A percentile compares a stretch with the other conserved stretches of the same genome.
Conservation (phyloP, 2,113 vertebrate species). For the Alosa alosa region DNA sequence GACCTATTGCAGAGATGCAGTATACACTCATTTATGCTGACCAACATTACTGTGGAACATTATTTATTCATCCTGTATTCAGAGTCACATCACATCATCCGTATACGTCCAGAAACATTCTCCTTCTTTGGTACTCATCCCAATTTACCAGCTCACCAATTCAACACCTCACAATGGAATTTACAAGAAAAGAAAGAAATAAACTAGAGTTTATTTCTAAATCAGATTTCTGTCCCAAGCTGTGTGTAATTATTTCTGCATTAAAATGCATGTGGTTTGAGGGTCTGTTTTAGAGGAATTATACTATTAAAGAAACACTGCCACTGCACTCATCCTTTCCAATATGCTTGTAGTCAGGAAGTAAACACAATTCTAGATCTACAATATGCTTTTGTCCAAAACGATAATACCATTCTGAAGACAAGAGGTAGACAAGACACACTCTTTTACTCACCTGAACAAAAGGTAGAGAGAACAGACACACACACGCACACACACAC, state of each 20-base stretch:
- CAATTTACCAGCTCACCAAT: not conserved
- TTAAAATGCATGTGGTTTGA: slow-evolving; percentile 12
- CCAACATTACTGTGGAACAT: not conserved
- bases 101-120: too few species aligned
- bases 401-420: not conserved
- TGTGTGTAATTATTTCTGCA: not conserved
- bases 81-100: too few species aligned
- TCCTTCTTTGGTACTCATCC: not conserved
- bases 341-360: not conserved
- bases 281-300: not conserved
- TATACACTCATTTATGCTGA: too few species aligned
- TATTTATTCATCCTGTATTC: not conserved
- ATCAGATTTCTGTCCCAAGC: not conserved
- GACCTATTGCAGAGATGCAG: too few species aligned
- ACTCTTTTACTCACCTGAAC: not conserved
- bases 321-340: not conserved
- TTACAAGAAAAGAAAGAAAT: not conserved
- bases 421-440: not conserved
- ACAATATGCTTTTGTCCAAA: not conserved
- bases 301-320: not conserved
- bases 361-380: not conserved
- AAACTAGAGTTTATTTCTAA: not conserved
- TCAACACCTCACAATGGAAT: not conserved
- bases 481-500: too few species aligned
- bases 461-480: not conserved